Conservation (phyloP, 2,888 invertebrate species). For the Lymantria dispar region DNA sequence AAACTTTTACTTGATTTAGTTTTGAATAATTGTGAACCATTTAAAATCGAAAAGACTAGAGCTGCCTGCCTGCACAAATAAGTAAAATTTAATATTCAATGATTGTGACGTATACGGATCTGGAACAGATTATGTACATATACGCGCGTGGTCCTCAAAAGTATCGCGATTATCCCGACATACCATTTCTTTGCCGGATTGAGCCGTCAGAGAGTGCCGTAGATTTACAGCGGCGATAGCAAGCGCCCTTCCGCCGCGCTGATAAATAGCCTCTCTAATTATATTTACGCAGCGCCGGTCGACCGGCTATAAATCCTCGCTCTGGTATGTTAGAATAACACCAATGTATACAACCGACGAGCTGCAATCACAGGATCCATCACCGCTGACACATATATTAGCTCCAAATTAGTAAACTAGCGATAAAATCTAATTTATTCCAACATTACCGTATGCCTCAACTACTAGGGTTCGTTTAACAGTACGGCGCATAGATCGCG, state of each 20-base stretch:
- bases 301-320: slow-evolving; percentile 70
- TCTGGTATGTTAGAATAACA: slow-evolving; percentile 69
- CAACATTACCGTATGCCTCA: slow-evolving; percentile 38
- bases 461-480: slow-evolving; percentile 20
- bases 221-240: slow-evolving; percentile 75
- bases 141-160: slow-evolving; percentile 35
- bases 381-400: slow-evolving; percentile 57
- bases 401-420: slow-evolving; percentile 53
- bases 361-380: slow-evolving; percentile 52
- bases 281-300: slow-evolving; percentile 78
- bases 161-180: slow-evolving; percentile 48
- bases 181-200: slow-evolving; percentile 68
- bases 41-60: slow-evolving; percentile 1
- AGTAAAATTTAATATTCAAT: slow-evolving; percentile 22
- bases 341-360: slow-evolving; percentile 54
- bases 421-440: slow-evolving; percentile 53
- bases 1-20: too few species aligned
- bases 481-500: slow-evolving; percentile 25
- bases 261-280: slow-evolving; percentile 80
- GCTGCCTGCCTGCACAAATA: slow-evolving; percentile 10
- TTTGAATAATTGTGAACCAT: slow-evolving; percentile 11
- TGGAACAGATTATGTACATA: slow-evolving; percentile 39
- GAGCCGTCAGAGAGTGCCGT: slow-evolving; percentile 66
- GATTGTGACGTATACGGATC: slow-evolving; percentile 57
- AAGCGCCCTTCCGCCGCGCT: slow-evolving; percentile 75